Percentiles rank a stretch among this genome's conserved stretches.
These are phyloP conservation scores for Odontamblyopus rebecca DNA, from an alignment of 2,797 vertebrate genomes.

Conservation along the genomic window DNA sequence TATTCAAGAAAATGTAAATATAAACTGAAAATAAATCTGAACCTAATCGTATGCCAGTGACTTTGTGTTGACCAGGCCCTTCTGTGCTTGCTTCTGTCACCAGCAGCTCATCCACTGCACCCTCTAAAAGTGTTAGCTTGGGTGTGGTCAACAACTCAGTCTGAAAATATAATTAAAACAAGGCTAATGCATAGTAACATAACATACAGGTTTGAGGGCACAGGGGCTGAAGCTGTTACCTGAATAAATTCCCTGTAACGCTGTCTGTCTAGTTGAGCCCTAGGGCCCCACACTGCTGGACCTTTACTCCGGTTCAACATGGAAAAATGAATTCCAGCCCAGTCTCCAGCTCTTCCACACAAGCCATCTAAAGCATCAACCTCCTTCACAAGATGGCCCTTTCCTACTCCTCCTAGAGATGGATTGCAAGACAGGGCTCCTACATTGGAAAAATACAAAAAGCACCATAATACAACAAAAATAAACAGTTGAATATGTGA, in stretches of 20 bases:
- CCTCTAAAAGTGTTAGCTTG: constrained; percentile 84
- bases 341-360: constrained; percentile 88
- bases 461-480: too few relatives aligned
- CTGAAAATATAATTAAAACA: constrained; percentile 64
- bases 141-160: constrained; percentile 86
- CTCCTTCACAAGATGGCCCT: constrained; percentile 94
- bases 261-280: constrained; percentile 91
- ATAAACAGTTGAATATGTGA: too few relatives aligned
- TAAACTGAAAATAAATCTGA: background rate
- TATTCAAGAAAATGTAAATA: background rate
- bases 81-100: constrained; percentile 77
- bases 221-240: constrained; percentile 67
- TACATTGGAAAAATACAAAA: constrained; percentile 40
- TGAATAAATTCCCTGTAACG: constrained; percentile 88
- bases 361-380: constrained; percentile 93
- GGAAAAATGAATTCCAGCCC: constrained; percentile 90
- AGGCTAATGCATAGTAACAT: background rate
- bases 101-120: constrained; percentile 90
- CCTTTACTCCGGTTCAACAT: constrained; percentile 92
- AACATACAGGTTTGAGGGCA: background rate
- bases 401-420: constrained; percentile 93
- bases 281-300: constrained; percentile 94
- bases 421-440: constrained; percentile 97
- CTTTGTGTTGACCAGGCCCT: constrained; percentile 77
- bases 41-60: constrained; percentile 85